Evolutionary conservation across 2,888 invertebrate species (phyloP), one percentile per base, ranked within the genome.

Genomic region (Leucozona laternaria): DNA sequence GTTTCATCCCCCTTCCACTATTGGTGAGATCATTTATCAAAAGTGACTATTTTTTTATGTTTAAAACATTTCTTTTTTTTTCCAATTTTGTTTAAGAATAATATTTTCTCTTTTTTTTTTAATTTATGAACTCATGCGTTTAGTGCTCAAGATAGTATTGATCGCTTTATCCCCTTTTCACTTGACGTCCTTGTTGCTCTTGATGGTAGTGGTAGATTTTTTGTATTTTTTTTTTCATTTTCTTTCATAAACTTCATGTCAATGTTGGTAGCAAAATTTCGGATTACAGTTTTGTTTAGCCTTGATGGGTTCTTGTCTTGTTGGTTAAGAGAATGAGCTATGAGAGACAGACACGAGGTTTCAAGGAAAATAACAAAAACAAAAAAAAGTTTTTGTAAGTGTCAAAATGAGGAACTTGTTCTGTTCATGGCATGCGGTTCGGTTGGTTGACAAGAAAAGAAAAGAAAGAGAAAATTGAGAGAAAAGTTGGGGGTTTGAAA

Each of bases 111-210:
- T 73, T 25, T 50, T 50, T 62, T 53, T 55, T 31, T 45, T 11
- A 55, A 53, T 55, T 75, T 75, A 64, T 75, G 64, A 75, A 75
- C 31, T 64, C 64, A 64, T 64, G 62, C 75, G 75, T 62, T 75
- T 28, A 75, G 43, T 62, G 28, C 22, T 53, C 53, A 31, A 75
- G 53, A 75, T 75, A 60, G 22, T 60, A 75, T 75, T 75, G 62
- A 75, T 64, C 75, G 62, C 28, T 53, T 75, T 55, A 53, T 53
- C n/a, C 34, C n/a, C 43, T 58, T 48, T 62, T 53, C 10, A 8
- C 40, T 62, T 15, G 37, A 40, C 17, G 37, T 53, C 17, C 64
- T 64, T 43, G 53, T 15, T 43, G 55, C 15, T 55, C 20, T 28
- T 66, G 68, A 25, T 37, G 28, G 20, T 66, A 20, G 17, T 45